Base-by-base conservation (phyloP, 1,140 invertebrate genomes). In the Penaeus indicus region DNA sequence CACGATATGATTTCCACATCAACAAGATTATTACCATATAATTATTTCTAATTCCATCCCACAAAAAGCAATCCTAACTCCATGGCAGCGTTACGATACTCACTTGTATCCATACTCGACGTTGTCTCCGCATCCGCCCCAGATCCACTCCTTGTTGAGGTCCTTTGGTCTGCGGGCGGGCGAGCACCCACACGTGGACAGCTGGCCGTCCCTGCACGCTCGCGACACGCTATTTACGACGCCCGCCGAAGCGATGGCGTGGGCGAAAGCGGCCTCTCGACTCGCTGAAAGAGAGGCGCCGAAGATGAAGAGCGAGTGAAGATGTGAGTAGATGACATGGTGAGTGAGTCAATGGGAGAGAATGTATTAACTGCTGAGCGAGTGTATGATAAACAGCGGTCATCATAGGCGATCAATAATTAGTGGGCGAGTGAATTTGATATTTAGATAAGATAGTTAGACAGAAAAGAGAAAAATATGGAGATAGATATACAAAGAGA, bases 51-150 rank as follows among this genome's bases (percentile, higher is more conserved):
- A 16, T 54, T 1, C 54, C 38, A 42, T 54, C 16, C 16, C 54
- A 16, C 54, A 54, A 54, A 16, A 54, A 11, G 54, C 10, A 54
- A 2, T 42, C 38, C 7, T 42, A 13, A 54, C 10, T 54, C 54
- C 54, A 54, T 13, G 54, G 7, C 54, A 54, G 54, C 54, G 11
- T 16, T 13, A 54, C 54, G 16, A 11, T n/a, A 79, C 95, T 95
- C 93, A 97, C 96, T 96, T 97, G 94, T 98, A 98, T 78, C 97
- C 97, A 92, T 99, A 98, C 92, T 98, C 97, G 32, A 98, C 94
- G 93, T 99, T 98, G 92, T 99, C 98, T 0, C 97, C 97, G 92
- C 98, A 99, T 3, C 98, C 98, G n/a, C 97, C 97, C 98, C 98
- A 99, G 32, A 97, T 95, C 97, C 97, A 99, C 91, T 98, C 97